Evolutionary conservation across 2,797 vertebrate genomes (phyloP).

Genomic region (Pogonophryne albipinna): DNA sequence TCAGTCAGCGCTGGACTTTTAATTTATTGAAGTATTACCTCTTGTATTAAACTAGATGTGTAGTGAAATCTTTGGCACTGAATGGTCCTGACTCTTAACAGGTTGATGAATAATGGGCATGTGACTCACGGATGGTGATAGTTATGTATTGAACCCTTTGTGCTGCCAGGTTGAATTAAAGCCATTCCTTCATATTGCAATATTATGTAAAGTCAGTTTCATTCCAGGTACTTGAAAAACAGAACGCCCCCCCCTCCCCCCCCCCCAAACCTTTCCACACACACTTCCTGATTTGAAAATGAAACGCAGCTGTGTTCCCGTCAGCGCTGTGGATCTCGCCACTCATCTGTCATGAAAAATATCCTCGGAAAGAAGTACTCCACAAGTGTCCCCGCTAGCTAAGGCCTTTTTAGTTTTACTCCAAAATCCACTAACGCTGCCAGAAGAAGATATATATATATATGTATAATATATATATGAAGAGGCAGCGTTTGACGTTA

Average conservation of each 20-base stretch:
- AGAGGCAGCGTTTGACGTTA: neutral
- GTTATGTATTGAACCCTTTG: conserved; percentile 7
- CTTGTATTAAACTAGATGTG: conserved; percentile 44
- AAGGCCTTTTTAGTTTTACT: conserved; percentile 28
- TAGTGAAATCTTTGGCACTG: conserved; percentile 36
- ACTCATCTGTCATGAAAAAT: conserved; percentile 73
- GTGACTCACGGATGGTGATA: neutral
- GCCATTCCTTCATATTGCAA: conserved; percentile 24
- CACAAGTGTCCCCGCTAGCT: conserved; percentile 40
- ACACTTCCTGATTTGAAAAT: conserved; percentile 78
- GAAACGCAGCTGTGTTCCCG: conserved; percentile 82
- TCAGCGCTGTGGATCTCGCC: conserved; percentile 62
- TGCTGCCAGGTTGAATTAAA: conserved; percentile 23
- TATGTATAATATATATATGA: too few species aligned
- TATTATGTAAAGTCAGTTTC: conserved; percentile 39
- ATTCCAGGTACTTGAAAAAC: conserved; percentile 68
- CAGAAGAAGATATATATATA: neutral
- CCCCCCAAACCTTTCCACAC: conserved; percentile 13
- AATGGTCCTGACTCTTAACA: conserved; percentile 16
- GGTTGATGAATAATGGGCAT: conserved; percentile 25
- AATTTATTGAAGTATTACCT: conserved; percentile 48
- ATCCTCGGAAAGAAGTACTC: conserved; percentile 62
- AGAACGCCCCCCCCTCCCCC: conserved; percentile 2
- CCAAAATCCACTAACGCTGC: conserved; percentile 11
- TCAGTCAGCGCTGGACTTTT: conserved; percentile 46